Conservation (phyloP, 1,140 invertebrate genomes). For the Pseudomyrmex concolor region DNA sequence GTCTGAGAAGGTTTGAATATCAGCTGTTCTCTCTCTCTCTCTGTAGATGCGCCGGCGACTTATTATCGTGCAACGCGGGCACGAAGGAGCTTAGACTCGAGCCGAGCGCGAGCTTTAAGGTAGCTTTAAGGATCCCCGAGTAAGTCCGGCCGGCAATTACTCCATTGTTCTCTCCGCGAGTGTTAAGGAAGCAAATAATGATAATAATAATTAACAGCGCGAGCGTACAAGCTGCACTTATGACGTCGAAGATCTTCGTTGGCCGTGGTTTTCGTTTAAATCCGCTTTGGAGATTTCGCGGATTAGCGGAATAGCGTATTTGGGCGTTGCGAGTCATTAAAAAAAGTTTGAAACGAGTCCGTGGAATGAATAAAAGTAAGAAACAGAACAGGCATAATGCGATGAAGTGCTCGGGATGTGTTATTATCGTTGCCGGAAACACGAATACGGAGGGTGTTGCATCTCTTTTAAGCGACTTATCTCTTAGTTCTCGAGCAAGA, state of each 20-base stretch:
- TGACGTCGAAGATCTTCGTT: conserved; percentile 24
- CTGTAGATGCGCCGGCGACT: conserved; percentile 45
- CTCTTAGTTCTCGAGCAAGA: neutral
- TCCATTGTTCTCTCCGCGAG: conserved; percentile 32
- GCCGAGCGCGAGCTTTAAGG: conserved; percentile 63
- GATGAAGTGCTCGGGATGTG: neutral
- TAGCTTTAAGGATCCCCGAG: conserved; percentile 37
- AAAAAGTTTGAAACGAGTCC: conserved; percentile 44
- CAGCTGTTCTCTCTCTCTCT: conserved; percentile 10
- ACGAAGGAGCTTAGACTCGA: conserved; percentile 48
- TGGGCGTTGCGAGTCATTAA: neutral
- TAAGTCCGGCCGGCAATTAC: conserved; percentile 50
- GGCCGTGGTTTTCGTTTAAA: neutral
- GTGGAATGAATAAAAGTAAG: conserved; percentile 20
- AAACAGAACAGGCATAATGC: neutral
- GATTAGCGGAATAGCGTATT: neutral
- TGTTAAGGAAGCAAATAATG: conserved; percentile 40
- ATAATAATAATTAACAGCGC: conserved; percentile 51
- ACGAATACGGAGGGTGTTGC: neutral
- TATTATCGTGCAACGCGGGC: conserved; percentile 60
- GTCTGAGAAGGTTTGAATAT: conserved; percentile 45
- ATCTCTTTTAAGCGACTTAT: neutral
- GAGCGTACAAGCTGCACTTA: conserved; percentile 22
- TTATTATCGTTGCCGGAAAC: neutral
- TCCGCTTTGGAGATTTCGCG: conserved; percentile 22